A percentile compares a stretch with the other conserved stretches of the same genome.
Evolutionary conservation across 2,113 vertebrate species (phyloP).

Genomic region (Pseudonaja textilis): DNA sequence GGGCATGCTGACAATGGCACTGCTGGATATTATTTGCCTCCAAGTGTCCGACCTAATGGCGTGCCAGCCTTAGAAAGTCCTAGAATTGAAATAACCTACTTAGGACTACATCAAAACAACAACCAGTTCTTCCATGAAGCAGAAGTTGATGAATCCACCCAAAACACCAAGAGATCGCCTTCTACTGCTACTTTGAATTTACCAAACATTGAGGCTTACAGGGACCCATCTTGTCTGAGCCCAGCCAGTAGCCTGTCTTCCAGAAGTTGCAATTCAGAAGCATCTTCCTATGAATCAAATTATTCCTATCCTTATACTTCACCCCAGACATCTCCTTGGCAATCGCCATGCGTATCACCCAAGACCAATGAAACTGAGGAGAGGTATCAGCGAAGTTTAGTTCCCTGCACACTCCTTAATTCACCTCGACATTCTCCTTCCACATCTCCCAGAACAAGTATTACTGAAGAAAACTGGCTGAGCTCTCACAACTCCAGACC

Average conservation of each 20-base stretch:
- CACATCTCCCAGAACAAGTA: constrained; percentile 82
- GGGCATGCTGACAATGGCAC: constrained; percentile 76
- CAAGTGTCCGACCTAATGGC: constrained; percentile 80
- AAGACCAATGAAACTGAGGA: constrained; percentile 80
- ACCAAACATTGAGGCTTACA: constrained; percentile 87
- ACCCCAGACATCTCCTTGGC: constrained; percentile 94
- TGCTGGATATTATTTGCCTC: constrained; percentile 81
- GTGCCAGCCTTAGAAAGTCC: constrained; percentile 89
- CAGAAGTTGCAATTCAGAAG: constrained; percentile 94
- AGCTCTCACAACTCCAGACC: constrained; percentile 80
- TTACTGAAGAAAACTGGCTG: constrained; percentile 88
- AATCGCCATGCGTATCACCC: constrained; percentile 93
- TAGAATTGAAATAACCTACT: constrained; percentile 94
- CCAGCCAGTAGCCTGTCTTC: constrained; percentile 95
- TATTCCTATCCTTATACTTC: constrained; percentile 93
- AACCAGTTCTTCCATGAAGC: constrained; percentile 84
- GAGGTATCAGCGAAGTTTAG: constrained; percentile 78
- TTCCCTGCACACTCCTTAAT: constrained; percentile 82
- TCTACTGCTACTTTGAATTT: constrained; percentile 88
- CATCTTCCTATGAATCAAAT: constrained; percentile 92
- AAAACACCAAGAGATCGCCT: constrained; percentile 77
- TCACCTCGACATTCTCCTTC: constrained; percentile 89
- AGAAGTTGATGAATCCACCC: constrained; percentile 80
- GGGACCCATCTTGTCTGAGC: constrained; percentile 92
- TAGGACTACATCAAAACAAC: constrained; percentile 73